A percentile compares a stretch with the other conserved stretches of the same genome.
Conservation (phyloP, 2,113 vertebrate species). For the Stictonetta naevosa region DNA sequence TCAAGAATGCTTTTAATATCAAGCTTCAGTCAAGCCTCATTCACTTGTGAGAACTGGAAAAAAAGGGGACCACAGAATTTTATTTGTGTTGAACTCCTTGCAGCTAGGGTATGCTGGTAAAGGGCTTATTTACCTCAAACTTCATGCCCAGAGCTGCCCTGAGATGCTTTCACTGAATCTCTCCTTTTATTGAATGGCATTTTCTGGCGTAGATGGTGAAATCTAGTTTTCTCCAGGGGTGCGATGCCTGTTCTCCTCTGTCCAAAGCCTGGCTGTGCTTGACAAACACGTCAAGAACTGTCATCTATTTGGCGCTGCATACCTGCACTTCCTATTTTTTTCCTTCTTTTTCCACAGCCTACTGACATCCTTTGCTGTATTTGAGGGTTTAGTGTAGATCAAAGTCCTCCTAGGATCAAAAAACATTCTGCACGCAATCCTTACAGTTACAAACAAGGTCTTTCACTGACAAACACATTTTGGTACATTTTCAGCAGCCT, state of each 20-base stretch:
- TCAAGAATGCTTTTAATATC: not conserved
- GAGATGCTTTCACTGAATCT: not conserved
- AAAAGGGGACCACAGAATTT: not conserved
- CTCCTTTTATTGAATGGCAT: not conserved
- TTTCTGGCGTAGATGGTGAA: not conserved
- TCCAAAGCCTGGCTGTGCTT: not conserved
- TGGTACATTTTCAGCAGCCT: slow-evolving; percentile 29
- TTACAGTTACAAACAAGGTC: slow-evolving; percentile 63
- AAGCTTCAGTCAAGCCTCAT: not conserved
- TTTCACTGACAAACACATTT: slow-evolving; percentile 42
- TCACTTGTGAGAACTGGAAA: not conserved
- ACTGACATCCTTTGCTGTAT: slow-evolving; percentile 46
- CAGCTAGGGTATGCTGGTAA: not conserved
- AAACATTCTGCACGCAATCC: not conserved
- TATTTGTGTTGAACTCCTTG: not conserved
- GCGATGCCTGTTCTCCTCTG: not conserved
- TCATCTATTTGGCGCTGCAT: not conserved
- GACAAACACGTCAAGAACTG: not conserved
- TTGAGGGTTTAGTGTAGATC: slow-evolving; percentile 52
- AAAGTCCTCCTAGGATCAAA: slow-evolving; percentile 69
- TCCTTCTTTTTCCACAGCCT: slow-evolving; percentile 14
- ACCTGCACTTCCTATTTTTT: not conserved
- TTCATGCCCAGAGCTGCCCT: not conserved
- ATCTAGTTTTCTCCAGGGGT: not conserved
- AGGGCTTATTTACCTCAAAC: not conserved